phyloP scores from a whole-genome alignment of 2,113 vertebrate species.

The Gasterosteus nipponicus region DNA sequence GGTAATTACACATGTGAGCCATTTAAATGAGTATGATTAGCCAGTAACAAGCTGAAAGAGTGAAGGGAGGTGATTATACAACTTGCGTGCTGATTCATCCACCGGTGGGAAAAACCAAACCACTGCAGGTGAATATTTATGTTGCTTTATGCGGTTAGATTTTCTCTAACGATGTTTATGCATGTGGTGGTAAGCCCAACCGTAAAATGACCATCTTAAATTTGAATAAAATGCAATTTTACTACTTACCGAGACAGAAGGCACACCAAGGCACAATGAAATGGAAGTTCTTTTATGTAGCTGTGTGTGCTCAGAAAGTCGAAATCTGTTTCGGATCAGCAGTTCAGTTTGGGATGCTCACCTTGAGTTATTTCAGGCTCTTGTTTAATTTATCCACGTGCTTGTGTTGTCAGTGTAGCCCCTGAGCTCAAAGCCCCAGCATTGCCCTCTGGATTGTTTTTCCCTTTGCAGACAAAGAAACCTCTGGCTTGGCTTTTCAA shows the following conservation, averaged over 20 bases:
- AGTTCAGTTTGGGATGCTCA: slow-evolving; percentile 46
- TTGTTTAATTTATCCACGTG: slow-evolving; percentile 66
- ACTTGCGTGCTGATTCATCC: slow-evolving; percentile 60
- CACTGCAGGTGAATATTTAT: slow-evolving; percentile 67
- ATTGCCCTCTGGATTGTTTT: slow-evolving; percentile 59
- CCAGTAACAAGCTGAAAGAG: slow-evolving; percentile 69
- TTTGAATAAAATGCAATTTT: slow-evolving; percentile 56
- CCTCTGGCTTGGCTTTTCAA: slow-evolving; percentile 48
- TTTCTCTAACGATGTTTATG: slow-evolving; percentile 57
- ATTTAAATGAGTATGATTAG: slow-evolving; percentile 75
- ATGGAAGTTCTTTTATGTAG: slow-evolving; percentile 33
- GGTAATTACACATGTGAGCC: slow-evolving; percentile 76
- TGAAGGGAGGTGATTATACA: slow-evolving; percentile 74
- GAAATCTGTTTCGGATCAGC: slow-evolving; percentile 50
- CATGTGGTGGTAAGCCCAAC: slow-evolving; percentile 22
- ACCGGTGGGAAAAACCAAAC: slow-evolving; percentile 50
- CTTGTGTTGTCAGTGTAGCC: slow-evolving; percentile 55
- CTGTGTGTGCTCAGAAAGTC: slow-evolving; percentile 32
- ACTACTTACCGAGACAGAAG: slow-evolving; percentile 38
- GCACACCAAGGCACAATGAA: slow-evolving; percentile 31
- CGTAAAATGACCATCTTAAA: slow-evolving; percentile 54
- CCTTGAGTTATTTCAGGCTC: slow-evolving; percentile 66
- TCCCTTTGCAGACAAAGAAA: slow-evolving; percentile 53
- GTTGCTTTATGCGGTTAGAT: slow-evolving; percentile 43
- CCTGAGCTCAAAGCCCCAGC: slow-evolving; percentile 61